These are phyloP conservation scores for Bombus haemorrhoidalis DNA, from an alignment of 1,140 invertebrate genomes.

Conservation along the genomic window DNA sequence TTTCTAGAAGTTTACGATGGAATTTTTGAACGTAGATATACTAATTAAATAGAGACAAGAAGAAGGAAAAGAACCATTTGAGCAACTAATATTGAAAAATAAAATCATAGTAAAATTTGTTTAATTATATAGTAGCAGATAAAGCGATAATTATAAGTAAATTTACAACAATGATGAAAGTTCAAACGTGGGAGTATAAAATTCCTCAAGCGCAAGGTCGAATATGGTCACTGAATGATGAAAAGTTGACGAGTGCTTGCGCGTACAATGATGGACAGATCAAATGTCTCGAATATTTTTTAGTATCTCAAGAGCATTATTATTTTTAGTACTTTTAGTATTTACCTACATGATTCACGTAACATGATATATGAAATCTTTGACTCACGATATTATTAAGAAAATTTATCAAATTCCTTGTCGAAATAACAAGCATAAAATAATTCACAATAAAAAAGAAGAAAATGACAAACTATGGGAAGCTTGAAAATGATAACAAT, in stretches of 20 bases:
- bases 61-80: neutral
- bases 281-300: neutral
- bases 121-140: neutral
- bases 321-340: neutral
- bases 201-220: neutral
- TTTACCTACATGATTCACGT: neutral
- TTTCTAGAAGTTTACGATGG: neutral
- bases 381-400: neutral
- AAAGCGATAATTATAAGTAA: neutral
- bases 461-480: neutral
- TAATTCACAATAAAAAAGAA: neutral
- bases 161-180: neutral
- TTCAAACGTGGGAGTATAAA: neutral
- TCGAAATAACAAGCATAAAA: neutral
- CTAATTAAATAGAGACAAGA: neutral
- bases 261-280: neutral
- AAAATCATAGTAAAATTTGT: neutral
- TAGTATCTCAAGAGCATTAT: neutral
- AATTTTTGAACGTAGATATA: neutral
- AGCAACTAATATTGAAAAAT: neutral
- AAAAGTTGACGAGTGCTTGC: slow-evolving; percentile 10
- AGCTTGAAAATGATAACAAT: neutral
- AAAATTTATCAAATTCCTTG: neutral
- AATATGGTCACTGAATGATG: neutral
- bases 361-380: neutral